Base-by-base conservation (phyloP, 2,888 invertebrate genomes). In the Nudaria mundana region DNA sequence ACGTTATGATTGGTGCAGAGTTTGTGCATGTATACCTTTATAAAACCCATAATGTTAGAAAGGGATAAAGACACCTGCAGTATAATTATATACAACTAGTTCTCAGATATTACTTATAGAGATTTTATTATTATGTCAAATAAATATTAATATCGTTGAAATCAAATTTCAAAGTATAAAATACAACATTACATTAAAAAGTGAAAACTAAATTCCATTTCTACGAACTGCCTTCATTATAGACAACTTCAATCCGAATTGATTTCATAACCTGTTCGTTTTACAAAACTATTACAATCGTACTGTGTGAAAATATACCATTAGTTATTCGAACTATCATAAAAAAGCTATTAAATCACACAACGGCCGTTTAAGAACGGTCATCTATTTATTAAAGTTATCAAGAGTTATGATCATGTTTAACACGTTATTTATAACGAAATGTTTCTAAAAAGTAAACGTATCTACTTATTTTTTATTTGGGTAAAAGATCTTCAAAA, bases 151-250 rank as follows among this genome's bases (percentile, higher is more conserved):
- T 1, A 6, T 7, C 8, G 7, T 8, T 3, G n/a, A 3, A 2
- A 14, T 3, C 2, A 25, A 16, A n/a, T 15, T 3, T 7, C 1
- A 15, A 15, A 12, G 11, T 11, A n/a, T 30, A n/a, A n/a, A n/a
- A n/a, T 30, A 30, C 7, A 11, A 5, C 12, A n/a, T 15, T 22
- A 14, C 15, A 30, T 24, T 22, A 13, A 43, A 41, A 43, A 43
- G 37, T 43, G 34, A 37, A 43, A 38, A 25, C 42, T 6, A 42
- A 34, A 43, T 34, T 38, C 34, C 34, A 43, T 43, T 43, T 38
- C 37, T 22, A 16, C 22, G 16, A 23, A 30, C 33, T 33, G 37
- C 33, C 26, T 16, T 31, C 24, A 5, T 11, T 28, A 16, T 29
- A 23, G 16, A 32, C 33, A n/a, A 36, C 37, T 46, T 36, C 23